Evolutionary conservation across 2,888 invertebrate species (phyloP).

Genomic region (Sarcophaga rosellei): DNA sequence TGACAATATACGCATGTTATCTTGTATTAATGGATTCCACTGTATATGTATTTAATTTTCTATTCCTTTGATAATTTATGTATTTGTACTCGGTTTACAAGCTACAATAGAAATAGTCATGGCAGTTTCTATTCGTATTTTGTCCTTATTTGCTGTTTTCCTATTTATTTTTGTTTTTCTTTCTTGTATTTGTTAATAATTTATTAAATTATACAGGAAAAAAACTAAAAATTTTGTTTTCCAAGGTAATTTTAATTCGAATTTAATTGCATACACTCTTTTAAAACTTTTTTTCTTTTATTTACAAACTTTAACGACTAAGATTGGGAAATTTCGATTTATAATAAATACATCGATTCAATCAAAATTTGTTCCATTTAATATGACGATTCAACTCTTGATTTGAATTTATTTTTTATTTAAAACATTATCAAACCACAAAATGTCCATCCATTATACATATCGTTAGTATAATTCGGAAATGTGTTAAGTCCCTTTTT

Average conservation of each 20-base stretch:
- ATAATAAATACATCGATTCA: too few species aligned
- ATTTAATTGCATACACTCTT: constrained; percentile 22
- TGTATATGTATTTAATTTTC: background rate
- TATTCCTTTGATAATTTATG: background rate
- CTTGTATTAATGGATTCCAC: background rate
- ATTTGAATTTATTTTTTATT: too few species aligned
- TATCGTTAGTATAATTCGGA: too few species aligned
- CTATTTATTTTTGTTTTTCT: background rate
- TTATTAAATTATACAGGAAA: constrained; percentile 27
- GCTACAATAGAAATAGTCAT: background rate
- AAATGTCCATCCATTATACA: too few species aligned
- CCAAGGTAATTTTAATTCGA: constrained; percentile 32
- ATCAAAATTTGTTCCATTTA: too few species aligned
- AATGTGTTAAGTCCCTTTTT: too few species aligned
- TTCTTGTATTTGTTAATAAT: constrained; percentile 10
- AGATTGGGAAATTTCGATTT: too few species aligned
- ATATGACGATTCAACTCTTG: too few species aligned
- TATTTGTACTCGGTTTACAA: background rate
- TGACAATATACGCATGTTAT: too few species aligned
- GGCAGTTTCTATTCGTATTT: background rate
- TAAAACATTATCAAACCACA: too few species aligned
- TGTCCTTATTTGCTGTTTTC: background rate
- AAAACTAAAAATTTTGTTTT: background rate
- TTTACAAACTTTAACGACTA: too few species aligned
- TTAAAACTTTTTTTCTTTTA: too few species aligned